Percentiles rank a stretch among this genome's conserved stretches.
Conservation (phyloP, 2,888 invertebrate species). For the Cryptocheilus praepositus region DNA sequence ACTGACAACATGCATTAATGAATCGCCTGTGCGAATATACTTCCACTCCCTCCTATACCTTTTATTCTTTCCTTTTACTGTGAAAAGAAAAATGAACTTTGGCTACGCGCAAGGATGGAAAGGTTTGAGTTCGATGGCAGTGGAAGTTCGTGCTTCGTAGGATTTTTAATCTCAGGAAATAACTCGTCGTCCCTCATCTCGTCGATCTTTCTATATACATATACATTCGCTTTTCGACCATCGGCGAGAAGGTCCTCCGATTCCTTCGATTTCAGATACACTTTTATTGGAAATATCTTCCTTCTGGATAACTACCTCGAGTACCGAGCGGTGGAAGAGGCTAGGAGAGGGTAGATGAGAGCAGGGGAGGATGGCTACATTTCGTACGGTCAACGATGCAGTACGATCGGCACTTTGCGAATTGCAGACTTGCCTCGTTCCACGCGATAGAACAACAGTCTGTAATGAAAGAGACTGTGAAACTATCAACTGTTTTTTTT, state of each 20-base stretch:
- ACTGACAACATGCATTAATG: no score
- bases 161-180: conserved; percentile 8
- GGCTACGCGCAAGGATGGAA: neutral
- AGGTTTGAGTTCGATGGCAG: neutral
- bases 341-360: neutral
- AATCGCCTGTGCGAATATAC: no score
- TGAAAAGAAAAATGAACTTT: neutral
- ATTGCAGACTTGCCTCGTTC: conserved; percentile 32
- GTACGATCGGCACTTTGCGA: conserved; percentile 26
- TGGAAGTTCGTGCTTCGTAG: neutral
- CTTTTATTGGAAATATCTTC: conserved; percentile 19
- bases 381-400: conserved; percentile 15
- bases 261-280: conserved; percentile 18
- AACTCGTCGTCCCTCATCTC: neutral
- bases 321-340: neutral
- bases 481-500: no score
- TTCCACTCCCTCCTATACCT: no score
- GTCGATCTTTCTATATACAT: no score
- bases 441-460: conserved; percentile 26
- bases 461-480: conserved; percentile 33
- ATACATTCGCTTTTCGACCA: conserved; percentile 1
- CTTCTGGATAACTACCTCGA: conserved; percentile 25
- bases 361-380: neutral
- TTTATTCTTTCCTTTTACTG: neutral
- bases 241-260: conserved; percentile 11